A percentile compares a stretch with the other conserved stretches of the same genome.
These are phyloP conservation scores for Etia nguti DNA, from an alignment of 2,113 vertebrate species.

Conservation along the genomic window DNA sequence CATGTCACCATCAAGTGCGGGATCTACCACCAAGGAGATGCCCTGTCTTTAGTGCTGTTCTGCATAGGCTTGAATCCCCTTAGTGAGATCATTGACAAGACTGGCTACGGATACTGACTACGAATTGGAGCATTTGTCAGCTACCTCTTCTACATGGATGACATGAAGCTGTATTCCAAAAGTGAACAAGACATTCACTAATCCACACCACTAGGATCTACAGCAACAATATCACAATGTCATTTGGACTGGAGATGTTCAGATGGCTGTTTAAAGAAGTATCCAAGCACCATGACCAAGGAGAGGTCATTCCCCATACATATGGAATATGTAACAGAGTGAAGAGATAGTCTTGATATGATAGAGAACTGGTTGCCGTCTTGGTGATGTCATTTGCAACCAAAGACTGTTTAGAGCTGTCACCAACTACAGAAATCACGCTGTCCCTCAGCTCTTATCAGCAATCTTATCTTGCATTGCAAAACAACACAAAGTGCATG, in stretches of 20 bases:
- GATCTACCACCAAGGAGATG: neutral
- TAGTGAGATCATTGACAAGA: neutral
- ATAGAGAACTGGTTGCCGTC: neutral
- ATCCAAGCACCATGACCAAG: neutral
- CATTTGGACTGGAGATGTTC: no score
- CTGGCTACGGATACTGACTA: neutral
- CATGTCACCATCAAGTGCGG: neutral
- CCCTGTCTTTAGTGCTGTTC: neutral
- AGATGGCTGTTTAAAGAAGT: neutral
- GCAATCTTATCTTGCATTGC: neutral
- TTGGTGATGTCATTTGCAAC: neutral
- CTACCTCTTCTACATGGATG: neutral
- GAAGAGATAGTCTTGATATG: neutral
- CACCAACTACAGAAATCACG: neutral
- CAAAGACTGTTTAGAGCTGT: neutral
- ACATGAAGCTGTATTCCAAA: neutral
- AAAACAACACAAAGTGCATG: neutral
- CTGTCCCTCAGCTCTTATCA: neutral
- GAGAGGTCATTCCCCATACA: neutral
- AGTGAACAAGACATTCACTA: neutral
- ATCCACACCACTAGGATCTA: neutral
- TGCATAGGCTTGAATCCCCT: neutral
- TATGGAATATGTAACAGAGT: neutral
- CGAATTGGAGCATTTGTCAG: neutral
- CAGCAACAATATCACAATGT: neutral